phyloP scores from a whole-genome alignment of 2,113 vertebrate species.

The Serinus canaria region DNA sequence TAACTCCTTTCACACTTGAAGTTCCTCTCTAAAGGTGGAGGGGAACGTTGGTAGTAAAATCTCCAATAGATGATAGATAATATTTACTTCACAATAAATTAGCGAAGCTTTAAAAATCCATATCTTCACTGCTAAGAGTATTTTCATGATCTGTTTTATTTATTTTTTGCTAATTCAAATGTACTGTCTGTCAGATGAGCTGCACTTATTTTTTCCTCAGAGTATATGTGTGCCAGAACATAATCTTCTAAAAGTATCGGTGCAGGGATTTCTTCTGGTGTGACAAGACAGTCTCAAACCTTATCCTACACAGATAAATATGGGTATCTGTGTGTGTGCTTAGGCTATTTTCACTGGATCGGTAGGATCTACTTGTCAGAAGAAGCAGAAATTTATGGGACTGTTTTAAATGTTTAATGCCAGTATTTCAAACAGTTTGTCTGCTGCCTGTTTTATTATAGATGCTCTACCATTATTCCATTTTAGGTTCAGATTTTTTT shows the following conservation, averaged over 20 bases:
- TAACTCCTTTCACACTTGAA: neutral
- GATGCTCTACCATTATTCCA: neutral
- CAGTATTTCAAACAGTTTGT: slow-evolving; percentile 13
- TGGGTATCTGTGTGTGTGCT: neutral
- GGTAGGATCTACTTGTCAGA: neutral
- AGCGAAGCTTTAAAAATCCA: neutral
- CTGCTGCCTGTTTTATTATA: neutral
- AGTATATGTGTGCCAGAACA: neutral
- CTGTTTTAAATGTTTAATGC: slow-evolving; percentile 2
- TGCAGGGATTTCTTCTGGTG: neutral
- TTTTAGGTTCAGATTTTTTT: neutral
- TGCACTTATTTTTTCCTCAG: neutral
- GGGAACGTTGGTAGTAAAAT: neutral
- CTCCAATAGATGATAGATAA: neutral
- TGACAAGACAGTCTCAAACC: neutral
- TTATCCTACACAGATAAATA: neutral
- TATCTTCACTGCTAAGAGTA: neutral
- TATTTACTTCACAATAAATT: neutral
- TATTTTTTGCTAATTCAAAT: neutral
- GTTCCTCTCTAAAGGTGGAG: neutral
- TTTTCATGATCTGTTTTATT: neutral
- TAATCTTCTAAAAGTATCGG: neutral
- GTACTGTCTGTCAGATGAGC: neutral
- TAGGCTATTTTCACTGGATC: neutral
- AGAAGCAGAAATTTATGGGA: neutral